Percentiles rank a stretch among this genome's conserved stretches.
phyloP scores from a whole-genome alignment of 2,113 vertebrate species.

The Eulemur macaco region DNA sequence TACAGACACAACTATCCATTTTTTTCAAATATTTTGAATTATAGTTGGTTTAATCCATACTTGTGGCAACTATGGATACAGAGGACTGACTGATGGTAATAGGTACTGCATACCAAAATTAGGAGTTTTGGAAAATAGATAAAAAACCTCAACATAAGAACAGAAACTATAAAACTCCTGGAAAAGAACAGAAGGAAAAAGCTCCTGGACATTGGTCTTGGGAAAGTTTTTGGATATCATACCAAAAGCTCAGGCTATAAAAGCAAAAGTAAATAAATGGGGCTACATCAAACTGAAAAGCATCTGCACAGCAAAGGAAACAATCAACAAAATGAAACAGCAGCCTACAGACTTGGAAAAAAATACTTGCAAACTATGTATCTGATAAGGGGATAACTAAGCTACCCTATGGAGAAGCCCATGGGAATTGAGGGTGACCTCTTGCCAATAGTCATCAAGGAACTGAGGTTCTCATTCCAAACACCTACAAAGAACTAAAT shows the following conservation, averaged over 20 bases:
- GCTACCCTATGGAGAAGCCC: background rate
- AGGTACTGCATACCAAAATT: background rate
- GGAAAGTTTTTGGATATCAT: background rate
- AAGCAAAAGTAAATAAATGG: background rate
- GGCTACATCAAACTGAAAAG: background rate
- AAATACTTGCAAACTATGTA: background rate
- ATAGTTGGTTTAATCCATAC: background rate
- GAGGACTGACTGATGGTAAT: background rate
- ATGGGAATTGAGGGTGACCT: background rate
- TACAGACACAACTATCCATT: background rate
- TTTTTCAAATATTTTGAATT: background rate
- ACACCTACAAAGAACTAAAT: background rate
- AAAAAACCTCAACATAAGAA: background rate
- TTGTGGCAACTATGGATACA: background rate
- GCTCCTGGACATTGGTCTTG: background rate
- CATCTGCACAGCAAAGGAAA: background rate
- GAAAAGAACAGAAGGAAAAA: background rate
- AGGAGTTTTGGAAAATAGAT: background rate
- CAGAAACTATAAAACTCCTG: background rate
- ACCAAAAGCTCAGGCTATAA: background rate
- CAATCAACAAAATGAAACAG: background rate
- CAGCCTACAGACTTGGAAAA: background rate
- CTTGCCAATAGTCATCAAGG: background rate
- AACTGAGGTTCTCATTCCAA: background rate
- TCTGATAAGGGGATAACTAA: background rate